Evolutionary conservation across 1,140 invertebrate species (phyloP).

Genomic region (Drosophila kepulauana): DNA sequence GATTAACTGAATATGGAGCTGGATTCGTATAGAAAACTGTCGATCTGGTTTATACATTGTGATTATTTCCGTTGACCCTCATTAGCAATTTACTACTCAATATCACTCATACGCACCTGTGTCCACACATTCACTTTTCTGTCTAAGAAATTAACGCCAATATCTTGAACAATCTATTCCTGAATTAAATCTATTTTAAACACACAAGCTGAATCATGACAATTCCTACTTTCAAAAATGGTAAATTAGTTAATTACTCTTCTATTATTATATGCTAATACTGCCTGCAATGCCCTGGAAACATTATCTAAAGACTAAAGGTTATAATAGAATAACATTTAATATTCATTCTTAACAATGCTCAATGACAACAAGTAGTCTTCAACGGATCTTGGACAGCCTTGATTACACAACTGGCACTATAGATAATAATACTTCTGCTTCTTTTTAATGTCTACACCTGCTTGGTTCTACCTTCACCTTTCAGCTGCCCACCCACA

Average conservation of each 20-base stretch:
- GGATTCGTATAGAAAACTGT: background rate
- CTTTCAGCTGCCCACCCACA: slow-evolving; percentile 27
- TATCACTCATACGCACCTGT: background rate
- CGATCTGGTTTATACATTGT: background rate
- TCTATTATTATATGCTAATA: slow-evolving; percentile 11
- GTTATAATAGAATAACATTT: too few relatives aligned
- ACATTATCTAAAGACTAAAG: too few relatives aligned
- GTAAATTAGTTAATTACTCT: background rate
- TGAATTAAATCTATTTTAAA: background rate
- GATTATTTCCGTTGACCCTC: background rate
- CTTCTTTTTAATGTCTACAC: background rate
- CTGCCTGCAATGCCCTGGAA: background rate
- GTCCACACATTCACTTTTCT: slow-evolving; percentile 13
- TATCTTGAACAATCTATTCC: background rate
- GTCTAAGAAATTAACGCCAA: background rate
- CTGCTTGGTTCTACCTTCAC: slow-evolving; percentile 32
- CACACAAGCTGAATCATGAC: background rate
- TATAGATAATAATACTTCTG: background rate
- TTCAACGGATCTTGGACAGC: background rate
- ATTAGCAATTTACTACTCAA: background rate
- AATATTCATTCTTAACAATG: too few relatives aligned
- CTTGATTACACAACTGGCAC: background rate
- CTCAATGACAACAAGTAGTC: too few relatives aligned
- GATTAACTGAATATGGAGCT: background rate
- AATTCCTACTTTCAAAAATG: slow-evolving; percentile 14